Evolutionary conservation across 2,888 invertebrate genomes (phyloP).

Genomic region (Invenusta paracnida): DNA sequence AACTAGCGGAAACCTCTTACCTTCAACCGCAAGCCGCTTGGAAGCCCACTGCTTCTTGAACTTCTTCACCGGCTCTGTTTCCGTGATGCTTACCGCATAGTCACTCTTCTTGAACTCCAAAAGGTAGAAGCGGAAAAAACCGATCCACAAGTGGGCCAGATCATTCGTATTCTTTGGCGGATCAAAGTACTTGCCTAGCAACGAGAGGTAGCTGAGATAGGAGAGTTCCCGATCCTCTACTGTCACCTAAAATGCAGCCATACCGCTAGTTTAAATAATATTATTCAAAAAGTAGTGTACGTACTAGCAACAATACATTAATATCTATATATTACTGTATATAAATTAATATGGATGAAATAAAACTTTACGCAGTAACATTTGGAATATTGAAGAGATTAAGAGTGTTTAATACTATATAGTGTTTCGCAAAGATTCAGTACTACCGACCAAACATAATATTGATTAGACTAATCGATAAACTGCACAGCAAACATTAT

Average conservation of each 20-base stretch:
- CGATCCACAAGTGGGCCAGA: background rate
- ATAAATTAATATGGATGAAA: too few relatives aligned
- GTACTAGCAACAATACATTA: too few relatives aligned
- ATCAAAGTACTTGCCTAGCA: background rate
- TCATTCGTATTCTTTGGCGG: background rate
- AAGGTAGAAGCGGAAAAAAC: background rate
- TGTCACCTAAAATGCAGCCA: background rate
- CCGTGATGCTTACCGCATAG: constrained; percentile 2
- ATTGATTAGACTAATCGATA: too few relatives aligned
- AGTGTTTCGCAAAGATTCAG: too few relatives aligned
- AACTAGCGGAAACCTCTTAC: background rate
- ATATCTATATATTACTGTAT: too few relatives aligned
- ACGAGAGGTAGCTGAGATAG: background rate
- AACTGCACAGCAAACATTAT: too few relatives aligned
- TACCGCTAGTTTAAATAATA: too few relatives aligned
- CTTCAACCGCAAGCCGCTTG: background rate
- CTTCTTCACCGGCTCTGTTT: constrained; percentile 14
- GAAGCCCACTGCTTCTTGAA: background rate
- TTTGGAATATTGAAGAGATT: background rate
- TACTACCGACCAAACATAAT: too few relatives aligned
- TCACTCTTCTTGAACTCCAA: background rate
- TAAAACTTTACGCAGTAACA: background rate
- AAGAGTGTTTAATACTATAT: background rate
- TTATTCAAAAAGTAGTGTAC: too few relatives aligned
- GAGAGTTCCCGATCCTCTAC: background rate